Percentiles rank a stretch among this genome's conserved stretches.
phyloP scores from a whole-genome alignment of 2,797 vertebrate genomes.

The Gallirallus australis region DNA sequence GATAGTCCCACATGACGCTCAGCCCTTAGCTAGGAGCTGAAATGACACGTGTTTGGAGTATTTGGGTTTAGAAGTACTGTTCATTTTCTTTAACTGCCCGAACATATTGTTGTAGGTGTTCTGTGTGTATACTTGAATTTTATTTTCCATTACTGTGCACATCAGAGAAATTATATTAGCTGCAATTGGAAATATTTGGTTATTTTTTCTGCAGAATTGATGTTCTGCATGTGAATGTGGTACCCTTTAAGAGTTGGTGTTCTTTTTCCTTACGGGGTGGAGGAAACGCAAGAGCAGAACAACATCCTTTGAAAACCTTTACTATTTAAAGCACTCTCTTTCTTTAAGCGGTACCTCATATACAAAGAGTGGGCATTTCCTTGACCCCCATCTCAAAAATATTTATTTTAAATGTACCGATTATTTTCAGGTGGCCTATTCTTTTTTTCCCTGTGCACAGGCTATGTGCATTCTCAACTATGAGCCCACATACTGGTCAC shows the following conservation, averaged over 20 bases:
- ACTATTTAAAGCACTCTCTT: neutral
- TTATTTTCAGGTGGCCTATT: neutral
- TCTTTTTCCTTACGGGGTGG: neutral
- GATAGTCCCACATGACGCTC: neutral
- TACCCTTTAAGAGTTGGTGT: neutral
- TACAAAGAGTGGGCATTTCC: neutral
- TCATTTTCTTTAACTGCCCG: slow-evolving; percentile 69
- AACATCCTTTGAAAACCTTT: neutral
- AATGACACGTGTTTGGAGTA: slow-evolving; percentile 5
- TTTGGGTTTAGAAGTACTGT: slow-evolving; percentile 40
- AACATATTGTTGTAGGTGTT: slow-evolving; percentile 75
- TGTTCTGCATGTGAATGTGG: neutral
- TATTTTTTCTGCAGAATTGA: slow-evolving; percentile 28
- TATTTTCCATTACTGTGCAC: slow-evolving; percentile 38
- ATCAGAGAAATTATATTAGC: slow-evolving; percentile 31
- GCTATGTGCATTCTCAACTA: neutral
- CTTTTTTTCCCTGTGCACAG: neutral
- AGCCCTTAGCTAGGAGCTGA: slow-evolving; percentile 11
- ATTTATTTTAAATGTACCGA: neutral
- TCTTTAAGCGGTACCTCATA: neutral
- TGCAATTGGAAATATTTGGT: slow-evolving; percentile 55
- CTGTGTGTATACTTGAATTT: slow-evolving; percentile 63
- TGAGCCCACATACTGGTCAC: neutral
- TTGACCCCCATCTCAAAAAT: neutral
- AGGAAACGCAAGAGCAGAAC: neutral